These are phyloP conservation scores for Tenebrio molitor DNA, from an alignment of 1,140 invertebrate species.

Conservation along the genomic window DNA sequence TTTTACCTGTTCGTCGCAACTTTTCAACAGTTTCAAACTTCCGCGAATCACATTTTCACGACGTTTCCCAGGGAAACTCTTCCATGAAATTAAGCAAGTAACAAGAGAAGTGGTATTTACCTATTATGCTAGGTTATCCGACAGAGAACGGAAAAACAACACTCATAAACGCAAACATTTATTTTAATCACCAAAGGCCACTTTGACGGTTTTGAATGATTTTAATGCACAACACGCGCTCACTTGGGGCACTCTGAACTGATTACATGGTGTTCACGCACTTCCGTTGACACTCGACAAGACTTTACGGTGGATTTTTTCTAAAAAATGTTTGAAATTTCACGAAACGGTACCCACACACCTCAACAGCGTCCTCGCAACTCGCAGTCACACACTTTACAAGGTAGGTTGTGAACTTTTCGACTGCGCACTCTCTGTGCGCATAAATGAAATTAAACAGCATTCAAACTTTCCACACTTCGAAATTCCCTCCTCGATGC, in stretches of 20 bases:
- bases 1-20: constrained; percentile 45
- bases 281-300: not conserved
- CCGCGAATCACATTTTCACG: constrained; percentile 5
- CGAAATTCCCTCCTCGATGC: not conserved
- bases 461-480: constrained; percentile 29
- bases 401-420: constrained; percentile 30
- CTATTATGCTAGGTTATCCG: constrained; percentile 22
- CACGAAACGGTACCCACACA: constrained; percentile 30
- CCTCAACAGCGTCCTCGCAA: constrained; percentile 32
- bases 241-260: not conserved
- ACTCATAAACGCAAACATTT: constrained; percentile 25
- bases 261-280: constrained; percentile 20
- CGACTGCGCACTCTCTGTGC: constrained; percentile 5
- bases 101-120: not conserved
- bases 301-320: not conserved
- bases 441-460: not conserved
- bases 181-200: constrained; percentile 26
- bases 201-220: not conserved
- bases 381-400: constrained; percentile 23
- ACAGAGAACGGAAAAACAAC: not conserved
- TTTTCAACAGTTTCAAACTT: constrained; percentile 39
- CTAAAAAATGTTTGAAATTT: not conserved
- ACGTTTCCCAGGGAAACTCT: not conserved
- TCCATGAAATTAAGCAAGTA: not conserved
- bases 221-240: constrained; percentile 3